Evolutionary conservation across 2,113 vertebrate genomes (phyloP).

Genomic region (Tachycineta bicolor): DNA sequence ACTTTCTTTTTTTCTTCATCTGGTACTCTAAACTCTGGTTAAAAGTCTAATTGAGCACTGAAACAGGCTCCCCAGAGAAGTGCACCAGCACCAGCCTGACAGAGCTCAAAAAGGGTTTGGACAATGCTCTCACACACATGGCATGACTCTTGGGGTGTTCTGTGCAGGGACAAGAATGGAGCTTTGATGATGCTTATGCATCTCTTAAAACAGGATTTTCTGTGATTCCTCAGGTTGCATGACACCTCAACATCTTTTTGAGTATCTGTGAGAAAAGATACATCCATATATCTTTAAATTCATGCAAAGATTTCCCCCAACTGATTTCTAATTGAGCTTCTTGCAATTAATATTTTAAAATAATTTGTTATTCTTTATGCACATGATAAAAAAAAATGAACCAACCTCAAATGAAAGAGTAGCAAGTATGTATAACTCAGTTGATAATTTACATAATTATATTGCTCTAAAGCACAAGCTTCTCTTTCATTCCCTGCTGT

Average conservation of each 20-base stretch:
- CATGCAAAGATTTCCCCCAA: background rate
- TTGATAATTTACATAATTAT: background rate
- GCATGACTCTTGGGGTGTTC: background rate
- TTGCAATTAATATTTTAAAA: background rate
- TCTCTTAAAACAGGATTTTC: background rate
- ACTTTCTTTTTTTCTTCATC: background rate
- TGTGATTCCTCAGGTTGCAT: background rate
- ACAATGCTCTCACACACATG: background rate
- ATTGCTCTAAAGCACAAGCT: background rate
- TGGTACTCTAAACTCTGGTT: background rate
- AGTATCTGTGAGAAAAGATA: background rate
- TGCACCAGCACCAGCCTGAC: background rate
- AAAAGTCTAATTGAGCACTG: background rate
- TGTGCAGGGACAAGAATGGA: background rate
- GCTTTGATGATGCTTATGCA: background rate
- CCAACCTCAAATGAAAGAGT: background rate
- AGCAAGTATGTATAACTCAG: background rate
- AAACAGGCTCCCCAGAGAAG: background rate
- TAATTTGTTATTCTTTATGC: background rate
- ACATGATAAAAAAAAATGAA: background rate
- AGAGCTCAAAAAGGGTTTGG: background rate
- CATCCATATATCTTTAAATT: background rate
- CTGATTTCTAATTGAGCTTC: background rate
- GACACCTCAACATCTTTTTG: background rate
- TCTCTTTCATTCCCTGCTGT: background rate